phyloP scores from a whole-genome alignment of 1,140 invertebrate species.

The Dreissena rostriformis region DNA sequence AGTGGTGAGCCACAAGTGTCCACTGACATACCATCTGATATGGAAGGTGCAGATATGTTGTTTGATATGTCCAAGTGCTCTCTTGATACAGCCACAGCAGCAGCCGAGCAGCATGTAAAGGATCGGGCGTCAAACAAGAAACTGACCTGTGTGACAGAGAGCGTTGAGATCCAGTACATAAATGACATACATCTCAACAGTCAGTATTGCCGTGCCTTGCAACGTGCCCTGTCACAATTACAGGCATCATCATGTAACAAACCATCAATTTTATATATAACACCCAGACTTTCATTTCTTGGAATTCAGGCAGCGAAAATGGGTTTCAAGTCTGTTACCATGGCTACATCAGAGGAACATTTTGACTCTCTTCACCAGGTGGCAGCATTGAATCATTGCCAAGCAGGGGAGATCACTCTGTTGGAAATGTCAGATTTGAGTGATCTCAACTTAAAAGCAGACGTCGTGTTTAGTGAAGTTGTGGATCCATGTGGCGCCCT shows the following conservation, averaged over 20 bases:
- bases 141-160: conserved; percentile 21
- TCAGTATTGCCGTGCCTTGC: conserved; percentile 58
- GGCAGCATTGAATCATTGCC: conserved; percentile 57
- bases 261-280: conserved; percentile 50
- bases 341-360: conserved; percentile 50
- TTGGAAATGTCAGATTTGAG: conserved; percentile 43
- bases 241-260: too few relatives aligned
- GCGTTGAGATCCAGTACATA: conserved; percentile 48
- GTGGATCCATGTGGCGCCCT: conserved; percentile 72
- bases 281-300: conserved; percentile 65
- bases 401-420: conserved; percentile 47
- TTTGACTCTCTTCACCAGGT: conserved; percentile 57
- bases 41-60: neutral
- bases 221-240: neutral
- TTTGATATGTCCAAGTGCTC: conserved; percentile 1
- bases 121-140: neutral
- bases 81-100: neutral
- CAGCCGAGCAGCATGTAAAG: neutral
- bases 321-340: conserved; percentile 54
- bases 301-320: conserved; percentile 61
- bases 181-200: conserved; percentile 67
- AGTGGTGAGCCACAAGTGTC: too few relatives aligned
- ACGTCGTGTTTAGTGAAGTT: conserved; percentile 67
- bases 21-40: too few relatives aligned
- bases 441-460: conserved; percentile 50